Evolutionary conservation across 2,113 vertebrate genomes (phyloP).

Genomic region (Odontesthes bonariensis): DNA sequence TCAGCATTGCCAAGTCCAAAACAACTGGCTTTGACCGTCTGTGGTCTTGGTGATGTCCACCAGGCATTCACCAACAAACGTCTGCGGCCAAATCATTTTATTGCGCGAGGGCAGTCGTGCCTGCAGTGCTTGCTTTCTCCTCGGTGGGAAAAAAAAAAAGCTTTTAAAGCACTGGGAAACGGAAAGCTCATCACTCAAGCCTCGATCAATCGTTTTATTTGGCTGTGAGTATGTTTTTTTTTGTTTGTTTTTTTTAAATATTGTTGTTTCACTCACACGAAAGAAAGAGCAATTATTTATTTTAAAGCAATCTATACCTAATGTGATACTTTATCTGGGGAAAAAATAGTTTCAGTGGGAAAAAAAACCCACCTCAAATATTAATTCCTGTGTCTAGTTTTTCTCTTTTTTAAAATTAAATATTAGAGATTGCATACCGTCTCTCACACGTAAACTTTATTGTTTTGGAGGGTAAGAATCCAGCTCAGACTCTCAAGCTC

Average conservation of each 20-base stretch:
- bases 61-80: conserved; percentile 72
- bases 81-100: conserved; percentile 77
- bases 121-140: conserved; percentile 36
- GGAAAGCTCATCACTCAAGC: conserved; percentile 34
- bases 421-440: too few relatives aligned
- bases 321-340: not conserved
- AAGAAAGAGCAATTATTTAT: not conserved
- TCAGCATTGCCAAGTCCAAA: conserved; percentile 81
- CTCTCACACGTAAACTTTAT: too few relatives aligned
- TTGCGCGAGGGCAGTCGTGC: conserved; percentile 74
- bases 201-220: conserved; percentile 14
- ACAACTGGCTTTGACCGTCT: conserved; percentile 83
- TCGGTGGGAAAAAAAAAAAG: conserved; percentile 17
- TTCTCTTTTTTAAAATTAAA: too few relatives aligned
- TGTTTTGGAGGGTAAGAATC: too few relatives aligned
- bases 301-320: not conserved
- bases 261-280: not conserved
- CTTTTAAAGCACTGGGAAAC: conserved; percentile 14
- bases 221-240: conserved; percentile 52
- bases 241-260: not conserved
- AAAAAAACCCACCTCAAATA: too few relatives aligned
- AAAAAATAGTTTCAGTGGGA: not conserved
- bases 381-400: too few relatives aligned
- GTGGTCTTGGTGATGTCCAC: conserved; percentile 70
- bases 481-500: too few relatives aligned